A percentile compares a stretch with the other conserved stretches of the same genome.
phyloP scores from a whole-genome alignment of 2,888 invertebrate species.

The Hetaerina titia region DNA sequence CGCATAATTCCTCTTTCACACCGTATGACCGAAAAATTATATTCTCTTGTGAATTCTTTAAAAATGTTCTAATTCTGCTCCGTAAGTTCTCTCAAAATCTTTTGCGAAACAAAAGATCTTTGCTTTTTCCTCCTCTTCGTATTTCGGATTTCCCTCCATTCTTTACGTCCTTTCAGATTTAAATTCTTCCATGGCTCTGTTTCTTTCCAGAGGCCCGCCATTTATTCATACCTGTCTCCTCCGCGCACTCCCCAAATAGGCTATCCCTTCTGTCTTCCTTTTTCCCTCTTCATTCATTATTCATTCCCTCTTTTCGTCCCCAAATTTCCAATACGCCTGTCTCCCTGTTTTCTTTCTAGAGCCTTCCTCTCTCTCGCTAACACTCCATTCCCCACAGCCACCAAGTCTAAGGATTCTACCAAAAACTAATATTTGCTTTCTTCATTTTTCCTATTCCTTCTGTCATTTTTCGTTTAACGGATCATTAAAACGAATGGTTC shows the following conservation, averaged over 20 bases:
- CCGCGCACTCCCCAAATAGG: neutral
- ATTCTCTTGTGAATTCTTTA: too few species aligned
- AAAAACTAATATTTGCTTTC: neutral
- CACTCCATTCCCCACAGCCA: neutral
- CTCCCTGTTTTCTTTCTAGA: neutral
- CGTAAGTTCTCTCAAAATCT: too few species aligned
- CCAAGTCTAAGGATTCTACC: neutral
- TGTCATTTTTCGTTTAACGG: neutral
- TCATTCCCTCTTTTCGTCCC: neutral
- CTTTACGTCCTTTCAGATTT: neutral
- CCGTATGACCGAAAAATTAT: too few species aligned
- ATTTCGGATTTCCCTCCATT: neutral
- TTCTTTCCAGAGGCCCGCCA: neutral
- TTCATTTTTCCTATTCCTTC: neutral
- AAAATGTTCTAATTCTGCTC: too few species aligned
- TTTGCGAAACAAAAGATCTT: neutral
- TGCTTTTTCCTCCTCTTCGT: neutral
- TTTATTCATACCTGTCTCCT: neutral
- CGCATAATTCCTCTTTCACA: too few species aligned
- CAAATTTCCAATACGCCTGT: neutral
- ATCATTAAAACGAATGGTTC: neutral
- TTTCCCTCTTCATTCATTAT: slow-evolving; percentile 19
- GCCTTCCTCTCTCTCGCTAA: neutral
- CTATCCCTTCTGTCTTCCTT: neutral
- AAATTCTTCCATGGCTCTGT: neutral